Evolutionary conservation across 30 jellyfish, hydroid and myxozoan species (phyloP), one percentile per base, ranked within the genome.

Genomic region (Hydractinia symbiolongicarpus): DNA sequence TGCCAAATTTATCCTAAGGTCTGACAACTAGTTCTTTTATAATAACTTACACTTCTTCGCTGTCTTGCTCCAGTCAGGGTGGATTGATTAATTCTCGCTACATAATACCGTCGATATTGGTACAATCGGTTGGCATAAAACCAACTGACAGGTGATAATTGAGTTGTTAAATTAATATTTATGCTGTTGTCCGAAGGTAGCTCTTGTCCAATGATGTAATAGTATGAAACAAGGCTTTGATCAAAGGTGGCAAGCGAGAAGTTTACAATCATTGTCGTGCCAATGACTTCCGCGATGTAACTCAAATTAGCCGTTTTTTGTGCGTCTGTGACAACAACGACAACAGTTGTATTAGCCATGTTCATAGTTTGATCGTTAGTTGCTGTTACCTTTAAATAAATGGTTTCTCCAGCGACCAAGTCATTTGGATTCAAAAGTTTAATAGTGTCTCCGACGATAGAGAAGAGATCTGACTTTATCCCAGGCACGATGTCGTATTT

Each of bases 121-220:
- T 76, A 82, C 17, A 76, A 66, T 82, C 79, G 84, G 76, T 79
- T 61, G 53, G 80, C 94, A 16, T 14, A 81, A 76, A 70, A 83
- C 97, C 97, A 90, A 55, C 95, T 82, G 5, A 90, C 96, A n/a
- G 96, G 88, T 5, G 9, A 0, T 17, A 64, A 55, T 49, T 53
- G 11, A 5, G 88, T 66, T 10, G 67, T 19, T 7, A 54, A 30
- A 5, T 76, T 74, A 0, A 50, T 73, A 50, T 55, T 9, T 9
- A 55, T 15, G 40, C n/a, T 50, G 19, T 60, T 60, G n/a, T 13
- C 70, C 8, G 52, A 20, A 16, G 73, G 53, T 58, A 78, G 84
- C 74, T 83, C 88, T 58, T 93, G 99, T 4, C 89, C 91, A 54
- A 93, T 76, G 70, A 93, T 11, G 17, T 82, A 81, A 64, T 87